Evolutionary conservation across 2,888 invertebrate species (phyloP), one percentile per base, ranked within the genome.

Genomic region (Drepana falcataria): DNA sequence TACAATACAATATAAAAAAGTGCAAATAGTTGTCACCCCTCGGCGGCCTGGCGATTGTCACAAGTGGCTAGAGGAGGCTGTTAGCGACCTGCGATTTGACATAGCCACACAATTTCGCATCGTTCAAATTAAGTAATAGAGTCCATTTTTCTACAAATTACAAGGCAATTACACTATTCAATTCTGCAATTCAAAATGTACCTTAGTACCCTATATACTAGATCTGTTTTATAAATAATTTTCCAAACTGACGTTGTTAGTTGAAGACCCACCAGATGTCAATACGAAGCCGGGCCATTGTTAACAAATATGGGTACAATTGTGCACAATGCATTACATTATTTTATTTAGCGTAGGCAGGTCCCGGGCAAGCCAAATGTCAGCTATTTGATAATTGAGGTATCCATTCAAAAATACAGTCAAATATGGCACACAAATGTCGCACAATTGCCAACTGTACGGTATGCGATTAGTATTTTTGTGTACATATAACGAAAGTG

Each of bases 291-390:
- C 67, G 77, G 75, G 63, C 83, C 66, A 85, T 90, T 90, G 90
- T 90, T 83, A 85, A 84, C 86, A 86, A 87, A 87, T 86, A 85
- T 77, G 82, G 79, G 81, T 81, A 87, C 88, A 87, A 89, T 85
- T 79, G 84, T 66, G 77, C 78, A 88, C 86, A 89, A 88, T 81
- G 79, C 72, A 70, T 69, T 72, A 79, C 81, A 82, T 84, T 83
- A 87, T 85, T 83, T 82, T 81, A 84, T 87, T 87, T 81, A 75
- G 76, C 64, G 68, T 63, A 79, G 79, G 81, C 83, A 74, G 81
- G 79, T 80, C 71, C 68, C 66, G 71, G 75, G 69, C 59, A 71
- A 69, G 79, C 85, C 90, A 88, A 89, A 87, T 89, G 89, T 85
- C 85, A 75, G 73, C 79, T 68, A 82, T 85, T 85, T 81, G 71